A percentile compares a stretch with the other conserved stretches of the same genome.
Evolutionary conservation across 2,888 invertebrate species (phyloP).

Genomic region (Meganola albula): DNA sequence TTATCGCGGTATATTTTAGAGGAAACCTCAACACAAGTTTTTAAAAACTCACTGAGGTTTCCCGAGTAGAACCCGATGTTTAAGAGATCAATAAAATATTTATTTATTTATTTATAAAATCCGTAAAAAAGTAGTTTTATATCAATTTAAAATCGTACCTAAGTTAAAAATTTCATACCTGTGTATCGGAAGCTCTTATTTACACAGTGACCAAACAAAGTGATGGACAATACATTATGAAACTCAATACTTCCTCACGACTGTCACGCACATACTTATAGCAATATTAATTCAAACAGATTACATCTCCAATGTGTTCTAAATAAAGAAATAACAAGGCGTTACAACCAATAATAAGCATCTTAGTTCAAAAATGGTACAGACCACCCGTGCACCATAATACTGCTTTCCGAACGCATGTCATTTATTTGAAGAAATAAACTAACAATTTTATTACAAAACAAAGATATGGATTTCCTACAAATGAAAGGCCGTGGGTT

Average conservation of each 20-base stretch:
- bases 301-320: conserved; percentile 21
- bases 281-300: conserved; percentile 24
- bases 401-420: conserved; percentile 37
- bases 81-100: too few species aligned
- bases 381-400: conserved; percentile 57
- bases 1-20: too few species aligned
- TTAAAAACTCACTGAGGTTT: too few species aligned
- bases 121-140: too few species aligned
- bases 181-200: not conserved
- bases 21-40: too few species aligned
- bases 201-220: not conserved
- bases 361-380: conserved; percentile 31
- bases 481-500: conserved; percentile 69
- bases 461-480: conserved; percentile 64
- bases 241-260: conserved; percentile 17
- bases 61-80: too few species aligned
- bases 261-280: conserved; percentile 20
- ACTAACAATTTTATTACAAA: conserved; percentile 70
- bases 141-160: too few species aligned
- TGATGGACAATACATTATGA: conserved; percentile 14
- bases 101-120: too few species aligned
- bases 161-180: too few species aligned
- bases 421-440: conserved; percentile 65
- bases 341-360: conserved; percentile 25
- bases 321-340: conserved; percentile 35